Conservation (phyloP, 2,888 invertebrate species). For the Pristionchus exspectatus region DNA sequence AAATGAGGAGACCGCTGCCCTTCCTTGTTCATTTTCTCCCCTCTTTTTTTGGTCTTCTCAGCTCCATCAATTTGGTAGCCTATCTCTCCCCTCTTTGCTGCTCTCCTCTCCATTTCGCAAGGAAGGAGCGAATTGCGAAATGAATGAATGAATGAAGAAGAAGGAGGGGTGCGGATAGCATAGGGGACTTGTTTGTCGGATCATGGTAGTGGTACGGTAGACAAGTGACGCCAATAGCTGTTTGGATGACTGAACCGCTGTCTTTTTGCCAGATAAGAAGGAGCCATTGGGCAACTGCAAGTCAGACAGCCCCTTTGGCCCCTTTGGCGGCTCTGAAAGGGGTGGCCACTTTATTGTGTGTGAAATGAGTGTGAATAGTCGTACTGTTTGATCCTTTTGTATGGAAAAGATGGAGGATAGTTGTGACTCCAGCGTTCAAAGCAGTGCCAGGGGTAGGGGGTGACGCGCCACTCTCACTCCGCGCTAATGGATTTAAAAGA, state of each 20-base stretch:
- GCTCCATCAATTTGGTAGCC: conserved; percentile 49
- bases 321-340: background rate
- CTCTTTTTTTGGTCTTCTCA: conserved; percentile 27
- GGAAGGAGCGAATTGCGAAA: conserved; percentile 27
- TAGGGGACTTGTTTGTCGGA: conserved; percentile 16
- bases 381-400: background rate
- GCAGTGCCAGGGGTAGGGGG: conserved; percentile 23
- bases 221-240: conserved; percentile 5
- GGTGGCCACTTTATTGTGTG: background rate
- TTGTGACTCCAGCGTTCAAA: background rate
- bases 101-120: conserved; percentile 33
- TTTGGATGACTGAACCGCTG: background rate
- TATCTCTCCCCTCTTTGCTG: conserved; percentile 36
- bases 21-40: background rate
- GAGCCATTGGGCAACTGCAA: background rate
- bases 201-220: conserved; percentile 12
- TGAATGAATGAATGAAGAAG: conserved; percentile 23
- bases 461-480: background rate
- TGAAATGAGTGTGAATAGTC: background rate
- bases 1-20: background rate
- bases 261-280: background rate
- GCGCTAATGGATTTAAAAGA: conserved; percentile 22
- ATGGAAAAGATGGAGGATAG: background rate
- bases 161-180: background rate
- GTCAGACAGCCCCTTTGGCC: conserved; percentile 15